phyloP scores from a whole-genome alignment of 2,797 vertebrate species.

The Vultur gryphus region DNA sequence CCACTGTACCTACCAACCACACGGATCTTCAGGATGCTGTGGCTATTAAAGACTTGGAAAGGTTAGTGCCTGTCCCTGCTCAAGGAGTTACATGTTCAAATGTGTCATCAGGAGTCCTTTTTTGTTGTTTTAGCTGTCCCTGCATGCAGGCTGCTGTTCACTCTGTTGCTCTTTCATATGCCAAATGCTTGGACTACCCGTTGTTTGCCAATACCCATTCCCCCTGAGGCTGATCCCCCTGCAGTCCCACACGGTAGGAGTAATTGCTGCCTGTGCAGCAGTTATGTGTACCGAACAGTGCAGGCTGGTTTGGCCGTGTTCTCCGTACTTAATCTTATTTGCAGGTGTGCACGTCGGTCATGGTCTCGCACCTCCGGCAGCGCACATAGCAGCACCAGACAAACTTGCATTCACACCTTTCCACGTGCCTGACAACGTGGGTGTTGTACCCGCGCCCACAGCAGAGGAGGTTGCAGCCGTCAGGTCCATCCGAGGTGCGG shows the following conservation, averaged over 20 bases:
- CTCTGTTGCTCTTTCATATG: background rate
- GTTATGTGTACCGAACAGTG: fast-evolving
- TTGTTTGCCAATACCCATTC: background rate
- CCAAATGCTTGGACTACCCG: background rate
- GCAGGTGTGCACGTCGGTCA: constrained; percentile 95
- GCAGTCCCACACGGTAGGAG: fast-evolving
- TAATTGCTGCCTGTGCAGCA: fast-evolving
- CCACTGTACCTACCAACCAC: background rate
- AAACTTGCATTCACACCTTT: constrained; percentile 94
- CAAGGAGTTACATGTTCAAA: background rate
- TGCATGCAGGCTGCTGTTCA: background rate
- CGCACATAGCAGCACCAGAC: constrained; percentile 98
- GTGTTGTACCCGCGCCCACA: constrained; percentile 97
- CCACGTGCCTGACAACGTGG: constrained; percentile 87
- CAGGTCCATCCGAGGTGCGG: constrained; percentile 83
- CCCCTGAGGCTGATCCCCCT: background rate
- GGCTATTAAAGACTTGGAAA: background rate
- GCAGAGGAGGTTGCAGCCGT: constrained; percentile 92
- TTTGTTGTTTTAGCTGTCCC: background rate
- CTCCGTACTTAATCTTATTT: constrained; percentile 71
- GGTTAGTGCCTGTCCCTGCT: background rate
- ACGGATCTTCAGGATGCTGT: background rate
- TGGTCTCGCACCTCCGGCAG: constrained; percentile 92
- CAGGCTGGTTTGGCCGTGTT: fast-evolving
- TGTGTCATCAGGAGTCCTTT: background rate